Conservation (phyloP, 2,888 invertebrate species). For the Eristalinus aeneus region DNA sequence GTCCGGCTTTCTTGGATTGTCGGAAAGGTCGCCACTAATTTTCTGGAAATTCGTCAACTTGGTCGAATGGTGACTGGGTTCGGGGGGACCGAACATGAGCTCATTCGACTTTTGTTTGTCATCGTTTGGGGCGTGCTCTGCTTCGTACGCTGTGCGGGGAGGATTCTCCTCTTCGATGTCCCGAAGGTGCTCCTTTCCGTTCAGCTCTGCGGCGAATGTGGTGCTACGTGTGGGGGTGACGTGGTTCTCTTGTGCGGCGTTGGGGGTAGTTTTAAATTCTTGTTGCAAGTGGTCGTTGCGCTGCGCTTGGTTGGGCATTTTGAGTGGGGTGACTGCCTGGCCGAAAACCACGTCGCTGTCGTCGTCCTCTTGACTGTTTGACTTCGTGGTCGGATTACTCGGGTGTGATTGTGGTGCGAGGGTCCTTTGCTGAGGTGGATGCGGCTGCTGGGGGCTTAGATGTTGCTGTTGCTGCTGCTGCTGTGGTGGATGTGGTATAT, state of each 20-base stretch:
- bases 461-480: slow-evolving; percentile 74
- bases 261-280: slow-evolving; percentile 67
- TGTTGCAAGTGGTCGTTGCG: slow-evolving; percentile 10
- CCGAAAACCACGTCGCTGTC: slow-evolving; percentile 80
- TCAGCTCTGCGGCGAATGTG: slow-evolving; percentile 23
- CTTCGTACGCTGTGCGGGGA: neutral
- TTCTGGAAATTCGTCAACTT: slow-evolving; percentile 56
- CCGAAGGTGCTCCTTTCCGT: slow-evolving; percentile 40
- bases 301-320: slow-evolving; percentile 56
- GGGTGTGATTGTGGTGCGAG: slow-evolving; percentile 72
- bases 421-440: slow-evolving; percentile 70
- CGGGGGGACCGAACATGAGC: slow-evolving; percentile 19
- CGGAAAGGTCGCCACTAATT: slow-evolving; percentile 29
- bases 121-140: neutral
- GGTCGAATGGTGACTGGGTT: slow-evolving; percentile 33
- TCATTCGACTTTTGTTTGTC: slow-evolving; percentile 29
- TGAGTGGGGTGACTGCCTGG: slow-evolving; percentile 78
- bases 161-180: slow-evolving; percentile 44
- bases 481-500: slow-evolving; percentile 72
- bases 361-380: slow-evolving; percentile 75
- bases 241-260: neutral
- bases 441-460: slow-evolving; percentile 72
- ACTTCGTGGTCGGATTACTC: slow-evolving; percentile 67
- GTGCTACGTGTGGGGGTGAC: slow-evolving; percentile 1
- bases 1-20: neutral